Evolutionary conservation across 2,888 invertebrate species (phyloP), one percentile per base, ranked within the genome.

Genomic region (Diachrysia chrysitis): DNA sequence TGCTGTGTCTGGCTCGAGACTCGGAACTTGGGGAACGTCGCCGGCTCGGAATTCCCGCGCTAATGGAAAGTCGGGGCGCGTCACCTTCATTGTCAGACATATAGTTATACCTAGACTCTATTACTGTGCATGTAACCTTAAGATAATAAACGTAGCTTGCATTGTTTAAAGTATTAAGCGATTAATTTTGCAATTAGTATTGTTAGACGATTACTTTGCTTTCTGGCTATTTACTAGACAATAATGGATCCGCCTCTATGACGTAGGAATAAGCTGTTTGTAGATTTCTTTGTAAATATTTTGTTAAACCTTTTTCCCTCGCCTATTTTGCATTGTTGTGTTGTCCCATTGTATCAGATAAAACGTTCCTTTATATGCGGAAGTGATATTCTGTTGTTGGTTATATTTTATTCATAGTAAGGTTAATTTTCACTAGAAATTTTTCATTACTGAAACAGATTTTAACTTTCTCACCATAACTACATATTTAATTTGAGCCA

Each of bases 41-140:
- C 3, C 14, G 19, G 37, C 32, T 10, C 14, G 17, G 48, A 21
- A 53, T 71, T 42, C 51, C 57, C 17, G 17, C 51, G 42, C 37
- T 58, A 58, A 63, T 63, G 37, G 54, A 63, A 71, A 32, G 21
- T 21, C 32, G 10, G 32, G 32, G 32, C 32, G n/a, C n/a, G 53
- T 17, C n/a, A 16, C 55, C 21, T 21, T 51, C 21, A 19, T 19
- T 3, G 7, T 16, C 29, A 32, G 10, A 32, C 9, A 10, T 2
- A 29, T 29, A 5, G 7, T 29, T 29, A 5, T 29, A 29, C 29
- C 29, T 29, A 4, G 7, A 4, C 29, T 29, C 6, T 29, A 5
- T 5, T 0, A 7, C 7, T 29, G 29, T 29, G 29, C 29, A 29
- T 29, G 2, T 29, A 29, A 7, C 29, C 29, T 7, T 25, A 25